phyloP scores from a whole-genome alignment of 1,140 invertebrate genomes.

The Dolichoris vasculosae region DNA sequence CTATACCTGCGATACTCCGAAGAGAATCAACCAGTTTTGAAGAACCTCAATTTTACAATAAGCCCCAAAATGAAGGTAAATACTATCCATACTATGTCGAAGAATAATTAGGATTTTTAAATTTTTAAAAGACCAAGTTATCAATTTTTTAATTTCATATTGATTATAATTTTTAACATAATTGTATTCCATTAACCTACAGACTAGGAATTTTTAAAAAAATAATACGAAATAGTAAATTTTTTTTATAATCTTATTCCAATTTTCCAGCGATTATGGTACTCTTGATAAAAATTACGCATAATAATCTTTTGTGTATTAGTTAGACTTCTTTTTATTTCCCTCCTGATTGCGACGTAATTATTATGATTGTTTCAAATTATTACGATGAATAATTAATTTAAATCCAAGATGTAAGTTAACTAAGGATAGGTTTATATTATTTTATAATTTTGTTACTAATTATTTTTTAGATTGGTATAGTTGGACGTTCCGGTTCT shows the following conservation, averaged over 20 bases:
- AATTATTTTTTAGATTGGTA: constrained; percentile 47
- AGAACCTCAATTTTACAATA: constrained; percentile 34
- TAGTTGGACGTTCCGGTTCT: constrained; percentile 42
- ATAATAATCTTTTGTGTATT: not conserved
- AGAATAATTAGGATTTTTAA: too few species aligned
- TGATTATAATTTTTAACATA: too few species aligned
- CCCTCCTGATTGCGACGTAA: not conserved
- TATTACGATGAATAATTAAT: not conserved
- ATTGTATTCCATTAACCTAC: too few species aligned
- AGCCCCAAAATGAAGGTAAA: constrained; percentile 29
- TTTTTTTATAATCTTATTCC: not conserved
- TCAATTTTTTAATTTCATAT: too few species aligned
- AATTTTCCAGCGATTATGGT: not conserved
- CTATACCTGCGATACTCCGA: constrained; percentile 24
- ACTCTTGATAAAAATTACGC: not conserved
- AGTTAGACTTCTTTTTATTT: too few species aligned
- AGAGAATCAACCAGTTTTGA: constrained; percentile 17
- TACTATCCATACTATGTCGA: not conserved
- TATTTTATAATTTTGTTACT: not conserved
- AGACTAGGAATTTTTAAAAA: too few species aligned
- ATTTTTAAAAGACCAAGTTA: too few species aligned
- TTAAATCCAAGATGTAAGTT: not conserved
- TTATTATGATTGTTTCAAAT: not conserved
- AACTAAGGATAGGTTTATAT: not conserved
- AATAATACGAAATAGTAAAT: not conserved